A percentile compares a stretch with the other conserved stretches of the same genome.
Evolutionary conservation across 2,888 invertebrate species (phyloP).

Genomic region (Onthophagus sagittarius): DNA sequence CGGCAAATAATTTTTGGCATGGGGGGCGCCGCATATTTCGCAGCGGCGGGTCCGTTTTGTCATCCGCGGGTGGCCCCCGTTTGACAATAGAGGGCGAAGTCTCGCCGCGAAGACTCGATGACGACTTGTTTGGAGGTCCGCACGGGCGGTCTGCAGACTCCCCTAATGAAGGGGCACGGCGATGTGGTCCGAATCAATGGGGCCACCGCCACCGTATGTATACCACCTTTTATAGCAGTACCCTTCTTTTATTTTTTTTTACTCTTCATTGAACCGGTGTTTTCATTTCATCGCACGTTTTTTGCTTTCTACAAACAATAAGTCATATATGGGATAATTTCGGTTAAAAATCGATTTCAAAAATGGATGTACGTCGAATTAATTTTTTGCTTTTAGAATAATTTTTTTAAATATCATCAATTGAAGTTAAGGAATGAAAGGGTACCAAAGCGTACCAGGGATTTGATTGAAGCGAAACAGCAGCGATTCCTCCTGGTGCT

Average conservation of each 20-base stretch:
- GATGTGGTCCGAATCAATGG: slow-evolving; percentile 9
- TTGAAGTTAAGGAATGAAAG: background rate
- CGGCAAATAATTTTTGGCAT: slow-evolving; percentile 30
- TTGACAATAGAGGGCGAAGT: slow-evolving; percentile 28
- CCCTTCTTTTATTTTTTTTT: background rate
- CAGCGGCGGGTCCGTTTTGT: slow-evolving; percentile 34
- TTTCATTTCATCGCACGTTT: background rate
- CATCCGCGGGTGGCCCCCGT: slow-evolving; percentile 29
- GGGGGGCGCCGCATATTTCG: slow-evolving; percentile 17
- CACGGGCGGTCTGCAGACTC: slow-evolving; percentile 30
- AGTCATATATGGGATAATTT: too few species aligned
- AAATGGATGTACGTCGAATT: too few species aligned
- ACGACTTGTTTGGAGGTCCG: slow-evolving; percentile 33
- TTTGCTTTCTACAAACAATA: background rate
- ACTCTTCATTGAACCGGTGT: background rate
- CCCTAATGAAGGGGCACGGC: slow-evolving; percentile 13
- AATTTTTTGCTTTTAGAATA: too few species aligned
- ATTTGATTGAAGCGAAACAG: background rate
- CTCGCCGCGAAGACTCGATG: slow-evolving; percentile 24
- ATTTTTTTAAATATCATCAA: too few species aligned
- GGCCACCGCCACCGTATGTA: slow-evolving; percentile 17
- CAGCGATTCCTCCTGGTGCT: slow-evolving; percentile 30
- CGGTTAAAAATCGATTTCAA: too few species aligned
- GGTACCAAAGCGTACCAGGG: slow-evolving; percentile 9
- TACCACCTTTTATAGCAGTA: background rate